Evolutionary conservation across 92 coral and sea anemone genomes (phyloP).

Genomic region (Isaurus tuberculatus): DNA sequence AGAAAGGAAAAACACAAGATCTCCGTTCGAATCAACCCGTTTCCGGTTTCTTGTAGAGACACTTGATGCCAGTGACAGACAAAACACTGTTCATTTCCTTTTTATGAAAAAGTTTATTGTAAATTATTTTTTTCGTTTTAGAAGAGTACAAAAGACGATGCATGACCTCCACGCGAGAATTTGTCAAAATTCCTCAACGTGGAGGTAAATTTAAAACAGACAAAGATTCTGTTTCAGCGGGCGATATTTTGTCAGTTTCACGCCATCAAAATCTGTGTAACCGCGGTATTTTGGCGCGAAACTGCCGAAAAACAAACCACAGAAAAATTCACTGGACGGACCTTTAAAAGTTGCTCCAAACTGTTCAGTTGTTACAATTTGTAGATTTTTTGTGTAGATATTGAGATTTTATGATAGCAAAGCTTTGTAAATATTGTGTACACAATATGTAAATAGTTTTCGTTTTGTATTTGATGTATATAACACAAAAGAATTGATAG

Average conservation of each 20-base stretch:
- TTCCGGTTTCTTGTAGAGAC: constrained; percentile 21
- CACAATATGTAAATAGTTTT: constrained; percentile 46
- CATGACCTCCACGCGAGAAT: constrained; percentile 8
- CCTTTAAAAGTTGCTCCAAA: background rate
- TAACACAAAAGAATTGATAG: background rate
- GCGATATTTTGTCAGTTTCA: constrained; percentile 1
- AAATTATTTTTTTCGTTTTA: constrained; percentile 31
- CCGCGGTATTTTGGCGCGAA: constrained; percentile 52
- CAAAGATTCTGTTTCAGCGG: constrained; percentile 9
- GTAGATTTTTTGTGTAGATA: constrained; percentile 47
- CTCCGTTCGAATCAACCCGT: constrained; percentile 14
- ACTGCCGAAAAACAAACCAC: constrained; percentile 8
- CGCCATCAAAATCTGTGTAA: constrained; percentile 12
- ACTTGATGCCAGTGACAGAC: background rate
- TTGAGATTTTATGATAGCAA: background rate
- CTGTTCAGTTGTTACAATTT: constrained; percentile 1
- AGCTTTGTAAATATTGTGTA: constrained; percentile 35
- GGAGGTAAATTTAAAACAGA: constrained; percentile 5
- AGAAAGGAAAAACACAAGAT: constrained; percentile 27
- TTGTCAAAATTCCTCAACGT: constrained; percentile 10
- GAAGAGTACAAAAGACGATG: constrained; percentile 27
- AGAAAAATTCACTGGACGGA: background rate
- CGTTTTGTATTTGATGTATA: constrained; percentile 6
- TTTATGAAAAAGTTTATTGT: constrained; percentile 11
- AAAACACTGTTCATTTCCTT: background rate